A percentile compares a stretch with the other conserved stretches of the same genome.
These are phyloP conservation scores for Rana temporaria DNA, from an alignment of 2,113 vertebrate genomes.

Conservation along the genomic window DNA sequence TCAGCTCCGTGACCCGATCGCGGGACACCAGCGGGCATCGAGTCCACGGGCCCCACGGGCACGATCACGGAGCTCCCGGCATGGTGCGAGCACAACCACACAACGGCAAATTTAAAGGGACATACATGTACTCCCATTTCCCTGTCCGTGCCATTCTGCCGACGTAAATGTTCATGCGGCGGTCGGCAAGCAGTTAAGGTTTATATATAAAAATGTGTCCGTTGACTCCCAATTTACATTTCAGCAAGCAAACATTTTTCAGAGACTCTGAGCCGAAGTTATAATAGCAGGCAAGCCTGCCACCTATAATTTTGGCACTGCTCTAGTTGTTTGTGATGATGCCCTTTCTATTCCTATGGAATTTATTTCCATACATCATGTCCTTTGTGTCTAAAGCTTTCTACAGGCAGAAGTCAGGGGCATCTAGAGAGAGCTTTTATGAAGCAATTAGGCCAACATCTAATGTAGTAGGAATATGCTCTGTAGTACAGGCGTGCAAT, in stretches of 20 bases:
- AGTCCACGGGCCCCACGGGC: no score
- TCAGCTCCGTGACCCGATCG: no score
- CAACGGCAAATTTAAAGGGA: no score
- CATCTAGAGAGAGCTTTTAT: neutral
- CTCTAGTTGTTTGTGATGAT: neutral
- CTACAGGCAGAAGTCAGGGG: neutral
- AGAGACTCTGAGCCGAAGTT: conserved; percentile 17
- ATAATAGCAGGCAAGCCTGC: neutral
- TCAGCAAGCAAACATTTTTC: neutral
- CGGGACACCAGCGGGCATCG: no score
- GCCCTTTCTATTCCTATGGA: neutral
- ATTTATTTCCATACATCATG: neutral
- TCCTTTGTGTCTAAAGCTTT: neutral
- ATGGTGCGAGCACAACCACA: no score
- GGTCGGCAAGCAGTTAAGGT: no score
- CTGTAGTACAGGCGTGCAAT: neutral
- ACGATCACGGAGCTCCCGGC: no score
- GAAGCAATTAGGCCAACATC: neutral
- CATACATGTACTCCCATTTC: no score
- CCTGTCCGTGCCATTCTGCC: no score
- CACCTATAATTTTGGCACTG: neutral
- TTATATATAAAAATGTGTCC: no score
- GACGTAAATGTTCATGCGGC: no score
- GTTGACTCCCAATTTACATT: neutral
- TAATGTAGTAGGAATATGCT: neutral